Evolutionary conservation across 2,888 invertebrate species (phyloP), one percentile per base, ranked within the genome.

Genomic region (Stictocephala bisonia): DNA sequence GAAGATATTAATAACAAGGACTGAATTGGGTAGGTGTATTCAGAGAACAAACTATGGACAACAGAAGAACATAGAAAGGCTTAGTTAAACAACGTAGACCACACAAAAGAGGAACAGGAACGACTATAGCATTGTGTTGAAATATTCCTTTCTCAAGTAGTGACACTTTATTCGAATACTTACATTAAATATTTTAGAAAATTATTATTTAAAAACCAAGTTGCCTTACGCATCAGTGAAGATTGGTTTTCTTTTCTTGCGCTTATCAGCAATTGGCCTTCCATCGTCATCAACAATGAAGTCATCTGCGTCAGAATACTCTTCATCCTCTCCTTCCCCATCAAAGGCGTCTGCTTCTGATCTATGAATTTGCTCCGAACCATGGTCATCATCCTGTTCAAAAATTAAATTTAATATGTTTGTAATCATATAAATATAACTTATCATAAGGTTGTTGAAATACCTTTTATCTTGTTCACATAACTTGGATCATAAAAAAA

Each of bases 201-300:
- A 64, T 51, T 27, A 26, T 24, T 15, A n/a, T 56, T 9, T 9
- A 35, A 35, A 35, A 9, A 9, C 35, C 35, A 18, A 18, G 18
- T 58, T 50, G 56, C 89, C 92, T 88, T 86, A 93, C 91, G 94
- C 93, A 85, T 96, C 95, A 56, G 92, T 91, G 81, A 94, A 95
- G 78, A 95, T 92, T 13, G 90, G 93, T 80, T 91, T 92, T 15
- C 92, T 87, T 81, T 91, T 93, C 83, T 91, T 93, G 81, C 91
- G 90, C 77, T 91, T 91, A 77, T 93, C 93, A 6, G 92, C 90
- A 73, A 96, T 92, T 0, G 96, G 96, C 78, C 93, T 87, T 0
- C 95, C 97, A 81, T 98, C 95, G 81, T 97, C 97, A 81, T 97
- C 97, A 0, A 99, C 99, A 82, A 99, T 99, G 83, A 99, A 99